Base-by-base conservation (phyloP, 2,113 vertebrate genomes). In the Plecturocebus donacophilus region DNA sequence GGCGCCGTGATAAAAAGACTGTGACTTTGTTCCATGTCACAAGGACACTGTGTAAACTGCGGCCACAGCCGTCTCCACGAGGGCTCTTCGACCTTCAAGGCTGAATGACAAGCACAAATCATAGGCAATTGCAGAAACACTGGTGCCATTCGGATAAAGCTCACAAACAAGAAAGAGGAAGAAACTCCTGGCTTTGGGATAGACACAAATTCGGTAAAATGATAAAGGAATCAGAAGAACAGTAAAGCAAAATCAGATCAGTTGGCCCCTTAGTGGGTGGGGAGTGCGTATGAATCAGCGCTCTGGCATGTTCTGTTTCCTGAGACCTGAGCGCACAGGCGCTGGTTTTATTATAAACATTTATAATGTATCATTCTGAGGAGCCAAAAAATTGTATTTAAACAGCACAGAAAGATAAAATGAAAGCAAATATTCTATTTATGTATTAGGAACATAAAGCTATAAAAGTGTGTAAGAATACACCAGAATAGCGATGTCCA, bases 141-240 rank as follows among this genome's bases (percentile, higher is more conserved):
- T 0, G 70, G 6, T 0, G 0, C 20, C 71, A 0, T 27, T 10
- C 32, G 21, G 20, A 8, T 9, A 13, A 45, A 21, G 21, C 0
- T 6, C 35, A 7, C n/a, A 11, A 5, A 20, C 16, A 10, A 4
- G 86, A 5, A 32, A n/a, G 13, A 13, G 13, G 0, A 1, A 10
- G 1, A 12, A 5, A 0, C 5, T 23, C 1, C 0, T 8, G 5
- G 2, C 64, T 3, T 8, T 3, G n/a, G n/a, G 12, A 0, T 0
- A 3, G 0, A 23, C 0, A 0, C 8, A 10, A 6, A 11, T 7
- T 3, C 4, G 30, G 83, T 6, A 4, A 84, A 23, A 42, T 21
- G 75, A 12, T 23, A n/a, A 38, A 47, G 73, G 30, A 2, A 4
- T 8, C 0, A 0, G 35, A 61, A 68, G 25, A 1, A 5, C 0